Conservation (phyloP, 2,888 invertebrate genomes). For the Coenonympha arcania region DNA sequence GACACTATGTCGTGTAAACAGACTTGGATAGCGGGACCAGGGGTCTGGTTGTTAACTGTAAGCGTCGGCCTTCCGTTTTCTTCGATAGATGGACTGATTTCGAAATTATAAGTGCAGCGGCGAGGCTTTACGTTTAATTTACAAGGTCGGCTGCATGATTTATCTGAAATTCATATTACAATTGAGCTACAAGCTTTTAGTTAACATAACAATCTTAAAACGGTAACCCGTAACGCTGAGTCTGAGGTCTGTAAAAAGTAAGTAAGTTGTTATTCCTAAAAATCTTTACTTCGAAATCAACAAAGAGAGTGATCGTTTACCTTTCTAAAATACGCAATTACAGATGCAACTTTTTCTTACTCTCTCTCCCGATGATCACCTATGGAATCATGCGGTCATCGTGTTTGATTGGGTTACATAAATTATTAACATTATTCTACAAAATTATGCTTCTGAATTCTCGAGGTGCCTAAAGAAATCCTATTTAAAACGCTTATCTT, state of each 20-base stretch:
- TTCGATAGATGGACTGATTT: constrained; percentile 47
- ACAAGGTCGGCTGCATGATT: constrained; percentile 65
- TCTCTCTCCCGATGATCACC: not conserved
- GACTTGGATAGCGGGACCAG: constrained; percentile 76
- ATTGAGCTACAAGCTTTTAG: constrained; percentile 18
- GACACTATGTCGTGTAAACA: constrained; percentile 82
- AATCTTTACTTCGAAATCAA: too few relatives aligned
- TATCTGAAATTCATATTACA: constrained; percentile 43
- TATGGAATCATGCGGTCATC: not conserved
- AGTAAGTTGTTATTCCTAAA: too few relatives aligned
- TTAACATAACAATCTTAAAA: not conserved
- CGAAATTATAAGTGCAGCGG: constrained; percentile 56
- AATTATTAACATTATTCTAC: too few relatives aligned
- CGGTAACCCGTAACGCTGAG: not conserved
- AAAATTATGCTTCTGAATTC: too few relatives aligned
- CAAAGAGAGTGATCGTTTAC: too few relatives aligned
- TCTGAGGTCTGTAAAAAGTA: too few relatives aligned
- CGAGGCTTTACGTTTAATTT: constrained; percentile 69
- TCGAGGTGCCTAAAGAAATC: too few relatives aligned
- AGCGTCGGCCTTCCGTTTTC: constrained; percentile 49
- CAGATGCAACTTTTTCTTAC: not conserved
- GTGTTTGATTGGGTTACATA: not conserved
- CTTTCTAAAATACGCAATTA: too few relatives aligned
- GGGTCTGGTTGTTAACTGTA: constrained; percentile 54
- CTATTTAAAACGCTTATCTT: too few relatives aligned